Base-by-base conservation (phyloP, 1,140 invertebrate species). In the Lordiphosa collinella region DNA sequence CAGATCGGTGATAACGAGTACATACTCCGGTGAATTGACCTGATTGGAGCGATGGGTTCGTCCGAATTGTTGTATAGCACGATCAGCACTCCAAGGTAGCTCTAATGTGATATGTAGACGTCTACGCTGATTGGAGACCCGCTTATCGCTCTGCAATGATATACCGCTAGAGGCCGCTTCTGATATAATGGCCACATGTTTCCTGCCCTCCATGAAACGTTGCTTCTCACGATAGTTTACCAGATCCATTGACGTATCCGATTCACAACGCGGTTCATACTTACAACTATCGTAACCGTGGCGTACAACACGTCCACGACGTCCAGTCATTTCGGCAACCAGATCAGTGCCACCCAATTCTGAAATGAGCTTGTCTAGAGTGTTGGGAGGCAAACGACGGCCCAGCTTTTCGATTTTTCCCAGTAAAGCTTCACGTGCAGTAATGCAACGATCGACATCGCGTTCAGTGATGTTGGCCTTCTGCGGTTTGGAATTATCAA, bases 21-120 rank as follows among this genome's bases (percentile, higher is more conserved):
- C 93, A 89, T 99, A 99, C 88, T 99, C 98, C 0, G 99, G 99
- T 1, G 98, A 97, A 89, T 96, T 98, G 0, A 99, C 97, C 92
- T 97, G 92, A 85, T 94, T 94, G 4, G 93, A 93, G 40, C 93
- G 91, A 89, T 93, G 92, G 2, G 93, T 93, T 49, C 93, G 90
- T 35, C 97, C 99, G 90, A 99, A 99, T 89, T 99, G 99, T 80
- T 99, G 99, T 68, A 99, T 97, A n/a, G 98, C 98, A 80, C 98
- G 91, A 90, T 99, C 99, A 0, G 99, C 99, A 72, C 97, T 98
- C 99, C 98, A 99, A 0, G 99, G 98, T 57, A 99, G 90, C 90
- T 99, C 99, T 10, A 99, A 89, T 0, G 98, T 99, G 44, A 99
- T 99, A 88, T 99, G 98, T 18, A 99, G 96, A 65, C 99, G 91